A percentile compares a stretch with the other conserved stretches of the same genome.
These are phyloP conservation scores for Acrocephalus kingi DNA, from an alignment of 2,113 vertebrate species.

Conservation along the genomic window DNA sequence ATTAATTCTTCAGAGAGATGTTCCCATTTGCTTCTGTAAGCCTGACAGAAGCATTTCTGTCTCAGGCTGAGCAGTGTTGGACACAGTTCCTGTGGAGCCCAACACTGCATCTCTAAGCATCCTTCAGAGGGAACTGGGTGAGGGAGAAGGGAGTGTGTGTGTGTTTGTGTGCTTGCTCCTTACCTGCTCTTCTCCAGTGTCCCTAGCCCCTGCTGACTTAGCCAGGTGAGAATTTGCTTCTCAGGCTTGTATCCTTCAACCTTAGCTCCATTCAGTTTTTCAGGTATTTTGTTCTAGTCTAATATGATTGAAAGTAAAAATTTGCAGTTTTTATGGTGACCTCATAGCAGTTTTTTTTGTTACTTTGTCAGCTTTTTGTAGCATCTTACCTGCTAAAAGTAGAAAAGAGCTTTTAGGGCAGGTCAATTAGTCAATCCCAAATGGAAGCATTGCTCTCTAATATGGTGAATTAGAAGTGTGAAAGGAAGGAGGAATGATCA, in stretches of 20 bases:
- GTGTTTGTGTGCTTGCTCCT: background rate
- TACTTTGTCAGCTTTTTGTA: background rate
- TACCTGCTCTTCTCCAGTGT: background rate
- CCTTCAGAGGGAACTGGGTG: background rate
- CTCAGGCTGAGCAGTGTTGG: background rate
- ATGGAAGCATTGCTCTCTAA: background rate
- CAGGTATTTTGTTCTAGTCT: background rate
- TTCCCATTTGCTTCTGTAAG: background rate
- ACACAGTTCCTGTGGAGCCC: background rate
- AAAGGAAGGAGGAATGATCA: background rate
- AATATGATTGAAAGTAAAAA: accelerated
- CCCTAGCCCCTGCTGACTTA: background rate
- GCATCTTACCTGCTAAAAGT: background rate
- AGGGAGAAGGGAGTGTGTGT: too few relatives aligned
- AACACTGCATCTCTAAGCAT: background rate
- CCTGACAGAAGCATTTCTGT: background rate
- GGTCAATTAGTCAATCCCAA: background rate
- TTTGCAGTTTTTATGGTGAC: background rate
- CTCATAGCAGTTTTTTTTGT: background rate
- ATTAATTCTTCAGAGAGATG: background rate
- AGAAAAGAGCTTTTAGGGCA: background rate
- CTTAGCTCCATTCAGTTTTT: background rate
- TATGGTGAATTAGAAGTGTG: background rate
- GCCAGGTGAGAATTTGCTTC: background rate
- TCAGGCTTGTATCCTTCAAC: background rate